phyloP scores from a whole-genome alignment of 2,113 vertebrate species.

The Romanogobio albipinnatus region DNA sequence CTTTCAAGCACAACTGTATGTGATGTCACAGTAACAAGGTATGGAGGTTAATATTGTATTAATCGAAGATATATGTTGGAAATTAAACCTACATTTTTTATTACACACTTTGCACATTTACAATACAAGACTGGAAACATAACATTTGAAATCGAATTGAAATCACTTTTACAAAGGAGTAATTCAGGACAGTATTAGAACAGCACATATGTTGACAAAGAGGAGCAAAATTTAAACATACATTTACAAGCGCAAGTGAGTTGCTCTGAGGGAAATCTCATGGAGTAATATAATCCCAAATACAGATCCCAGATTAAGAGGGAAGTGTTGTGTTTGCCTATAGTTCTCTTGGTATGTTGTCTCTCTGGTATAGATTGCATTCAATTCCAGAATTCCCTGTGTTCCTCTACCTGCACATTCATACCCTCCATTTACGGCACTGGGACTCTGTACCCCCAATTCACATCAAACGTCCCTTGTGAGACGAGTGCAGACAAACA shows the following conservation, averaged over 20 bases:
- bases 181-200: neutral
- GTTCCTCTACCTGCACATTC: constrained; percentile 11
- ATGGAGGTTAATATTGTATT: neutral
- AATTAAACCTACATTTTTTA: neutral
- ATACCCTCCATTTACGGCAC: constrained; percentile 1
- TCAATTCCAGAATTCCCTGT: neutral
- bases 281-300: neutral
- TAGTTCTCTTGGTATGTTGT: neutral
- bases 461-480: constrained; percentile 20
- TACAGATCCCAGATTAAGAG: neutral
- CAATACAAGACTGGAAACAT: neutral
- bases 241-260: too few species aligned
- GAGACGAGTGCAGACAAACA: constrained; percentile 28
- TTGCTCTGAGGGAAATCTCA: neutral
- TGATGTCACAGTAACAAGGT: neutral
- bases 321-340: neutral
- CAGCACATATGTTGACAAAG: neutral
- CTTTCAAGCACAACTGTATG: too few species aligned
- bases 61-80: neutral
- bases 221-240: neutral
- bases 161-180: neutral
- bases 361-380: neutral
- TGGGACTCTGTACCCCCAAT: constrained; percentile 20
- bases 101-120: too few species aligned
- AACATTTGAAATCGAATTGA: neutral